Conservation (phyloP, 2,113 vertebrate genomes). For the Percopsis transmontana region DNA sequence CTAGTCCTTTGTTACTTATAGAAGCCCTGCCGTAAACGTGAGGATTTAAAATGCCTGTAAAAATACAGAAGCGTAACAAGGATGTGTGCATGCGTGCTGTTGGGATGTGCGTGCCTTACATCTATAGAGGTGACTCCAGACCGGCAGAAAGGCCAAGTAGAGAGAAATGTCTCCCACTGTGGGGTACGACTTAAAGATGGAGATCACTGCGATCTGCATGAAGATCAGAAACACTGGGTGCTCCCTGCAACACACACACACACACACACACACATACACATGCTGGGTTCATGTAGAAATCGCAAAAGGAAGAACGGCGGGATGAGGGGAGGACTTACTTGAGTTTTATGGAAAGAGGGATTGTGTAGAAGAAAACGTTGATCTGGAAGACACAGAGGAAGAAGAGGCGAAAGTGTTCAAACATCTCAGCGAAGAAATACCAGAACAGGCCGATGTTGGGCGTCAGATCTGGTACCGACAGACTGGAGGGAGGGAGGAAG, state of each 20-base stretch:
- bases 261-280: constrained; percentile 5
- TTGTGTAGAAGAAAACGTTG: constrained; percentile 96
- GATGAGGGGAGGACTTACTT: constrained; percentile 80
- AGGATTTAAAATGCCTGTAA: neutral
- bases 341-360: constrained; percentile 94
- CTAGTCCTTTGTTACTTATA: too few relatives aligned
- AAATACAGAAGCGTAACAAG: neutral
- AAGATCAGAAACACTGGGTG: constrained; percentile 97
- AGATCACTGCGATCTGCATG: constrained; percentile 94
- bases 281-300: neutral
- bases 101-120: constrained; percentile 81
- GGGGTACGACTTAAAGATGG: constrained; percentile 98
- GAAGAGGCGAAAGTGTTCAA: constrained; percentile 97
- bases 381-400: constrained; percentile 99
- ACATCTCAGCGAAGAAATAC: constrained; percentile 99
- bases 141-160: constrained; percentile 95
- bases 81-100: neutral
- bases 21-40: too few relatives aligned
- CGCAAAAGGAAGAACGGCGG: neutral
- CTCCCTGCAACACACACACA: constrained; percentile 78
- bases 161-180: constrained; percentile 93
- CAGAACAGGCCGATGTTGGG: constrained; percentile 99
- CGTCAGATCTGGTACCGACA: constrained; percentile 95
- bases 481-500: constrained; percentile 72
- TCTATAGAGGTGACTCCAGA: constrained; percentile 94